Conservation (phyloP, 2,797 vertebrate genomes). For the Myotis vivesi region DNA sequence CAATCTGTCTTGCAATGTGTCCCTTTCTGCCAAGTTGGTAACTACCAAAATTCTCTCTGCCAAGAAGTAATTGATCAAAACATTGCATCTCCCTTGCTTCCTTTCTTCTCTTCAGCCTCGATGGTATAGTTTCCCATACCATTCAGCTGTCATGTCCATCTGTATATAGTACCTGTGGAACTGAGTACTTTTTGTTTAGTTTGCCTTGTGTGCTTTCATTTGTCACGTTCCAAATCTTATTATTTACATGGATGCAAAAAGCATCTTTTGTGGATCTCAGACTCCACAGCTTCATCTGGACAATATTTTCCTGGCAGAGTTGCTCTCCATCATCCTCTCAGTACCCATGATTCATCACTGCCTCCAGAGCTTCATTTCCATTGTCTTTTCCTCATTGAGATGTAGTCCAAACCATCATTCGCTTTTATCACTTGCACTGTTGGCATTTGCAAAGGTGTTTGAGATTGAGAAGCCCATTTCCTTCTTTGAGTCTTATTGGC, state of each 20-base stretch:
- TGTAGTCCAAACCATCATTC: constrained; percentile 73
- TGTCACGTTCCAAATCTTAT: constrained; percentile 78
- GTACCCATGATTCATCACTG: constrained; percentile 79
- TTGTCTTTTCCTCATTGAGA: constrained; percentile 78
- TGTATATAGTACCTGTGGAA: constrained; percentile 75
- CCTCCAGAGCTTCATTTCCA: constrained; percentile 82
- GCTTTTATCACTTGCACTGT: constrained; percentile 64
- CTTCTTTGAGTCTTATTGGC: constrained; percentile 77
- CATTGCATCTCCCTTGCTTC: constrained; percentile 78
- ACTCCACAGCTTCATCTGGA: constrained; percentile 81
- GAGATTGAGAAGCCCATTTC: constrained; percentile 62
- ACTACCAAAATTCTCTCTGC: constrained; percentile 75
- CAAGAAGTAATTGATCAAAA: constrained; percentile 73
- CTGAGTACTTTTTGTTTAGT: constrained; percentile 80
- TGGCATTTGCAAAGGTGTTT: constrained; percentile 72
- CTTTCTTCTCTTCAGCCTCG: constrained; percentile 81
- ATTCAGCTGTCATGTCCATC: constrained; percentile 82
- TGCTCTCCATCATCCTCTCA: constrained; percentile 79
- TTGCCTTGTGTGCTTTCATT: constrained; percentile 85
- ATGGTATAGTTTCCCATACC: constrained; percentile 82
- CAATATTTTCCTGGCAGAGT: constrained; percentile 72
- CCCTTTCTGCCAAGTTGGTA: constrained; percentile 68
- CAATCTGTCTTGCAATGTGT: constrained; percentile 79
- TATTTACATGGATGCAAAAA: constrained; percentile 79
- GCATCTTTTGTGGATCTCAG: constrained; percentile 81